phyloP scores from a whole-genome alignment of 2,113 vertebrate genomes.

The Catagonus wagneri region DNA sequence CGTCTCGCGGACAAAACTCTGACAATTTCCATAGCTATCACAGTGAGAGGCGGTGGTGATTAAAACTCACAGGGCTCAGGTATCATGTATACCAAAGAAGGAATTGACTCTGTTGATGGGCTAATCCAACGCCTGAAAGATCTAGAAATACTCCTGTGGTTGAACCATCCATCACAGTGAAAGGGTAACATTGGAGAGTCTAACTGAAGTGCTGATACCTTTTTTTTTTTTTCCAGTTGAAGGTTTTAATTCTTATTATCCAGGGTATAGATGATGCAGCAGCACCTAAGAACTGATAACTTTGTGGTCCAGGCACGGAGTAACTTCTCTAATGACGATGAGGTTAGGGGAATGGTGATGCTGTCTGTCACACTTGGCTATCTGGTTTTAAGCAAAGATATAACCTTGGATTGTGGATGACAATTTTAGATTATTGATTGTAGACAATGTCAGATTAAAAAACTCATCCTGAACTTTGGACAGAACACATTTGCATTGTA shows the following conservation, averaged over 20 bases:
- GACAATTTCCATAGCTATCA: not conserved
- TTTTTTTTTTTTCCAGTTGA: not conserved
- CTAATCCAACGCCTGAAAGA: not conserved
- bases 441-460: too few relatives aligned
- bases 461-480: not conserved
- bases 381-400: not conserved
- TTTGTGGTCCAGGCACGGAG: too few relatives aligned
- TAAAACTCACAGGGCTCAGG: not conserved
- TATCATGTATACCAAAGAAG: not conserved
- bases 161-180: not conserved
- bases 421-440: not conserved
- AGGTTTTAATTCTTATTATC: not conserved
- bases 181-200: not conserved
- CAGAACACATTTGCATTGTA: not conserved
- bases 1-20: too few relatives aligned
- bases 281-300: not conserved
- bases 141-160: not conserved
- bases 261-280: not conserved
- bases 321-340: not conserved
- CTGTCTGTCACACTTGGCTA: not conserved
- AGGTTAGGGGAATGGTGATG: not conserved
- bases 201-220: not conserved
- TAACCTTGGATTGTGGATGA: not conserved
- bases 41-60: not conserved
- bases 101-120: not conserved